phyloP scores from a whole-genome alignment of 2,888 invertebrate species.

The Cantharis rufa region DNA sequence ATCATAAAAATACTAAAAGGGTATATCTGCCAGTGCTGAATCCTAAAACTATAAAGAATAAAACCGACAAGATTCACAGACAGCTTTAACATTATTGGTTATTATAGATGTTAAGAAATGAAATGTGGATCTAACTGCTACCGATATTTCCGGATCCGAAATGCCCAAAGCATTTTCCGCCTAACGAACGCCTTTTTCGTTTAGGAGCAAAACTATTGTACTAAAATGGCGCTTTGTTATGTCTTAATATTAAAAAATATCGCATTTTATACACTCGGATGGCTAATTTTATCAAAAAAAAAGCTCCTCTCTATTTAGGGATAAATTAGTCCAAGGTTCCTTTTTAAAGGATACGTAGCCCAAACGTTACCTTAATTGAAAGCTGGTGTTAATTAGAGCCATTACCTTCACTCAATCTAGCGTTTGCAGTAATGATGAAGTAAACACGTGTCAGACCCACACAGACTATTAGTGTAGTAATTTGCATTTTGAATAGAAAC shows the following conservation, averaged over 20 bases:
- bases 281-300: not conserved
- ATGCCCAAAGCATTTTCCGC: slow-evolving; percentile 7
- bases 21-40: not conserved
- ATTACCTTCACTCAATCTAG: slow-evolving; percentile 30
- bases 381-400: slow-evolving; percentile 29
- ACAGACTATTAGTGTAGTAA: slow-evolving; percentile 34
- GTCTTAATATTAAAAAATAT: not conserved
- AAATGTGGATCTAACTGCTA: slow-evolving; percentile 15
- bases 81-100: slow-evolving; percentile 21
- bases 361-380: slow-evolving; percentile 30
- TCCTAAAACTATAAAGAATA: slow-evolving; percentile 17
- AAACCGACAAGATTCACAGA: slow-evolving; percentile 11
- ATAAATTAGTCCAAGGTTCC: not conserved
- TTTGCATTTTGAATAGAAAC: slow-evolving; percentile 32
- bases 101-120: slow-evolving; percentile 21
- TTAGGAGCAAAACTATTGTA: not conserved
- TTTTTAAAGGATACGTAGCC: slow-evolving; percentile 7
- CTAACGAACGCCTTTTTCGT: slow-evolving; percentile 6
- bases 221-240: not conserved
- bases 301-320: not conserved
- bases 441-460: slow-evolving; percentile 34
- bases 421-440: slow-evolving; percentile 31
- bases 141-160: slow-evolving; percentile 10
- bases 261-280: not conserved
- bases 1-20: slow-evolving; percentile 9